A percentile compares a stretch with the other conserved stretches of the same genome.
phyloP scores from a whole-genome alignment of 2,888 invertebrate species.

The Lithodes maja region DNA sequence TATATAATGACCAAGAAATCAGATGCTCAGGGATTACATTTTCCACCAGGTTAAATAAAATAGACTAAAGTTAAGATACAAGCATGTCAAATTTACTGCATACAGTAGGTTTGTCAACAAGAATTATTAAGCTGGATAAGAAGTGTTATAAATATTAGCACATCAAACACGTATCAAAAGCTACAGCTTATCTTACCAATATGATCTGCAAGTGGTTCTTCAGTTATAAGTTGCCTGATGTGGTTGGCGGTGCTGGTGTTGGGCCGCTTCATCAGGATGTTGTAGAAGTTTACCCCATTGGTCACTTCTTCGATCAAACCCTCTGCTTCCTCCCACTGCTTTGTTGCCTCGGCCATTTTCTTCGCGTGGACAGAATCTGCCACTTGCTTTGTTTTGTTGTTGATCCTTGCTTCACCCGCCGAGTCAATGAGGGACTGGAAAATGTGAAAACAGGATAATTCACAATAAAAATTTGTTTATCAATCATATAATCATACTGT shows the following conservation, averaged over 20 bases:
- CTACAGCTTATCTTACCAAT: neutral
- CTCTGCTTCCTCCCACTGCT: slow-evolving; percentile 82
- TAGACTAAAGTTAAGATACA: too few species aligned
- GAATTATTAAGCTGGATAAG: neutral
- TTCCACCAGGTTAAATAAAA: too few species aligned
- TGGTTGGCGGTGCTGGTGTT: neutral
- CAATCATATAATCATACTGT: too few species aligned
- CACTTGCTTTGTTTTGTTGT: slow-evolving; percentile 40
- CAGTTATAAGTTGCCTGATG: neutral
- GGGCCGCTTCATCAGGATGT: slow-evolving; percentile 79
- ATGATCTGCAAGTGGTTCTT: neutral
- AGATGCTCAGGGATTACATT: too few species aligned
- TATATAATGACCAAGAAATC: too few species aligned
- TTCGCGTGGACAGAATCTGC: slow-evolving; percentile 73
- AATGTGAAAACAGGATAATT: neutral
- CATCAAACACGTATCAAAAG: neutral
- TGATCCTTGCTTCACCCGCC: slow-evolving; percentile 28
- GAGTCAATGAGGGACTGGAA: slow-evolving; percentile 55
- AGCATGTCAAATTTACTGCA: too few species aligned
- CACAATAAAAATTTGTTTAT: too few species aligned
- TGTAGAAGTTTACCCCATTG: slow-evolving; percentile 85
- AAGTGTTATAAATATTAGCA: neutral
- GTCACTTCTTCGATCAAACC: slow-evolving; percentile 78
- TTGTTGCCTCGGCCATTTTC: slow-evolving; percentile 80
- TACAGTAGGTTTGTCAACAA: too few species aligned